These are phyloP conservation scores for Coturnix japonica DNA, from an alignment of 2,113 vertebrate genomes.

Conservation along the genomic window DNA sequence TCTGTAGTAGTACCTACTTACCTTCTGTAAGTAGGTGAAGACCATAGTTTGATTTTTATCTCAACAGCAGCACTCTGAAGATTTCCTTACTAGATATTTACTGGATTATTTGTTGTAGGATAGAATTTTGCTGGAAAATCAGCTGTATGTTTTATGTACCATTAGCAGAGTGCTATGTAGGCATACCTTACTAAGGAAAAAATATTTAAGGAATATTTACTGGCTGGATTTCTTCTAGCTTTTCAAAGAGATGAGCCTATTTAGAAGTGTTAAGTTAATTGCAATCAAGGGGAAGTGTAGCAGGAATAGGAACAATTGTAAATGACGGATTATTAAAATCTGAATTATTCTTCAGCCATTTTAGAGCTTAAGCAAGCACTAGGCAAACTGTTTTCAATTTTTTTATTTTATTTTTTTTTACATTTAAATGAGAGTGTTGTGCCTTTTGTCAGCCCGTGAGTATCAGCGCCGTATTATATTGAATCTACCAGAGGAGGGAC, in stretches of 20 bases:
- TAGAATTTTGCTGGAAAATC: not conserved
- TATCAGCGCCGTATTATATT: not conserved
- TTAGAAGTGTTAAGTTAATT: not conserved
- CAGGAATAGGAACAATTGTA: not conserved
- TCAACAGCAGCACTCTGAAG: not conserved
- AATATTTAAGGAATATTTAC: not conserved
- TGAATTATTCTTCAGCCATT: not conserved
- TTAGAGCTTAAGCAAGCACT: not conserved
- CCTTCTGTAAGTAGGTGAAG: not conserved
- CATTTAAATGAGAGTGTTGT: not conserved
- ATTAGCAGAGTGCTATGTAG: not conserved
- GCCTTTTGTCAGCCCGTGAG: not conserved
- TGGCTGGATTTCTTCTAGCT: not conserved
- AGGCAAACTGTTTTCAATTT: not conserved
- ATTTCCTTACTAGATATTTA: slow-evolving; percentile 15
- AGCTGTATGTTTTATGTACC: not conserved
- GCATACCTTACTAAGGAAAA: not conserved
- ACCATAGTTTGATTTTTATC: not conserved
- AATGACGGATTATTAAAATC: not conserved
- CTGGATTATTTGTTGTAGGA: not conserved
- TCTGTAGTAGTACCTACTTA: too few relatives aligned
- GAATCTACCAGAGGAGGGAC: not conserved
- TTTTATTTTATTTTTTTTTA: not conserved
- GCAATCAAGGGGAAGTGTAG: not conserved
- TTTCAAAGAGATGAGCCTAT: not conserved